Conservation (phyloP, 2,888 invertebrate genomes). For the Falcaria lacertinaria region DNA sequence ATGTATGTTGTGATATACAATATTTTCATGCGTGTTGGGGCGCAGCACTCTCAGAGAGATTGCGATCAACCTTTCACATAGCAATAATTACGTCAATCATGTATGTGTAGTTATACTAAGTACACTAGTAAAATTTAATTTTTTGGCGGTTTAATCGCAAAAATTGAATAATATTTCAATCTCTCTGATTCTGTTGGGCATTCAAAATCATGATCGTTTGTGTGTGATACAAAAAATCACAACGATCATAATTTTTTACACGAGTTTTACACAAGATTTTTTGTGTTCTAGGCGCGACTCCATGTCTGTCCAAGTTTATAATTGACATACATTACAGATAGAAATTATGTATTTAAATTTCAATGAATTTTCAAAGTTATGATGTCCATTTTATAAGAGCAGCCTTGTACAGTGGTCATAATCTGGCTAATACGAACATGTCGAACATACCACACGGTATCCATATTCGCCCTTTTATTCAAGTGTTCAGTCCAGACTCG, state of each 20-base stretch:
- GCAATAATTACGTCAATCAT: slow-evolving; percentile 26
- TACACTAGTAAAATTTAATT: slow-evolving; percentile 16
- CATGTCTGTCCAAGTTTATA: too few relatives aligned
- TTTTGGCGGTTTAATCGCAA: slow-evolving; percentile 13
- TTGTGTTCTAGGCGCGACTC: not conserved
- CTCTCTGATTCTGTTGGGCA: slow-evolving; percentile 33
- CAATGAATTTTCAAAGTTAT: not conserved
- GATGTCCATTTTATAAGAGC: too few relatives aligned
- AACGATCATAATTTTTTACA: not conserved
- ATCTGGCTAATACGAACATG: too few relatives aligned
- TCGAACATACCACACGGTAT: too few relatives aligned
- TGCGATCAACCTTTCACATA: slow-evolving; percentile 15
- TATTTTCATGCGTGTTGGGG: slow-evolving; percentile 24
- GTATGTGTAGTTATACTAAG: not conserved
- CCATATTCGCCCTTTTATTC: too few relatives aligned
- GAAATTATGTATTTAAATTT: not conserved
- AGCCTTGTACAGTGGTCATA: too few relatives aligned
- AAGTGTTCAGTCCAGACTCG: too few relatives aligned
- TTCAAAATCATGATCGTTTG: not conserved
- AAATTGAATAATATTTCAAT: slow-evolving; percentile 16
- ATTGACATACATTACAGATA: not conserved
- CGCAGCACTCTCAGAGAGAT: slow-evolving; percentile 49
- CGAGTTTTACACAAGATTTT: not conserved
- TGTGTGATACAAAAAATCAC: not conserved
- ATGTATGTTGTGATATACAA: slow-evolving; percentile 36